Evolutionary conservation across 2,888 invertebrate genomes (phyloP), one percentile per base, ranked within the genome.

Genomic region (Zeuzera pyrina): DNA sequence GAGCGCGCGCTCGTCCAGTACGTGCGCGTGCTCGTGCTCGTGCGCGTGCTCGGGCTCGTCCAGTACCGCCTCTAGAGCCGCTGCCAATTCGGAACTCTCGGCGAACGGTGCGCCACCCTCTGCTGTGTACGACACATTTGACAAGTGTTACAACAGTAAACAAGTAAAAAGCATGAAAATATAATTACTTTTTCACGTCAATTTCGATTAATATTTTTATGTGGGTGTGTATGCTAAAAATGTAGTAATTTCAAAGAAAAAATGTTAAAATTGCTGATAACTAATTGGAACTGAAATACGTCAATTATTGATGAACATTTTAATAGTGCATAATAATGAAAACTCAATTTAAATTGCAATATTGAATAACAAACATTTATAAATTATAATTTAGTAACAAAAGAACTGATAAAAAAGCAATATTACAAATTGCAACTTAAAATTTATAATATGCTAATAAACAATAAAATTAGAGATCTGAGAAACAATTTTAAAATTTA

Each of bases 11-110:
- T 63, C 43, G 61, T 62, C 49, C 73, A 37, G 61, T n/a, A n/a
- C n/a, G n/a, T n/a, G 56, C 35, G 49, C 74, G 47, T 84, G 72
- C 42, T 85, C 85, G 47, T 67, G 84, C 53, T 50, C 69, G n/a
- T n/a, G n/a, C n/a, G n/a, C n/a, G n/a, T n/a, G n/a, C 60, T 46
- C 84, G 38, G 42, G 81, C 60, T 89, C 88, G 51, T 89, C 89
- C 47, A 89, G 52, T 36, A 88, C 81, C 13, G 89, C 88, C 54
- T 90, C 89, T 30, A 95, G 72, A 5, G 94, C 95, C 37, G 94
- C 89, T 60, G 95, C 94, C 49, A 95, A 72, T 64, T 95, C 95
- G 45, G 95, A 94, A 19, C 93, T 91, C 70, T 95, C 95, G 58
- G 93, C 94, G 59, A 85, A 64, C 77, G 86, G 43, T 73, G 60